Evolutionary conservation across 2,113 vertebrate species (phyloP).

Genomic region (Zosterops lateralis): DNA sequence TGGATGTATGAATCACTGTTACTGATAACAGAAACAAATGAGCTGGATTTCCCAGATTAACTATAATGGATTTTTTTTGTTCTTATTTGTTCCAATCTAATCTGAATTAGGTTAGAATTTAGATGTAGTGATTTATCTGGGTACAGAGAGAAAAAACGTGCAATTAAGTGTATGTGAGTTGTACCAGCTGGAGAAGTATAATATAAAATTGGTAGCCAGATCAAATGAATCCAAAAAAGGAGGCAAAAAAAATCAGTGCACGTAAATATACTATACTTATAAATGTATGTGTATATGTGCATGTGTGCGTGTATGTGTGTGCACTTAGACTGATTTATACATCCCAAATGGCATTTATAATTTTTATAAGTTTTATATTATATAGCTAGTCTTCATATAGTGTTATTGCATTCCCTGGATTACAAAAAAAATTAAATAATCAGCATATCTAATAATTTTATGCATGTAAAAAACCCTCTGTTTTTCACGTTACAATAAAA

Average conservation of each 20-base stretch:
- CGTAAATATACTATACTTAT: background rate
- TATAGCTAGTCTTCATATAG: background rate
- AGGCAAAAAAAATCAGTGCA: rapidly evolving
- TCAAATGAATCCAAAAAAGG: background rate
- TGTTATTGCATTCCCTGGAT: background rate
- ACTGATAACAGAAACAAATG: background rate
- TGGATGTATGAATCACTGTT: background rate
- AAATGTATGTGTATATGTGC: rapidly evolving
- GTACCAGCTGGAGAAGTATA: background rate
- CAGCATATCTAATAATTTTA: background rate
- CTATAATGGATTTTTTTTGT: background rate
- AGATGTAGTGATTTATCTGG: background rate
- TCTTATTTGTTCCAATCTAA: background rate
- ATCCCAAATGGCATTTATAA: background rate
- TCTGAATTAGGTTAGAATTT: background rate
- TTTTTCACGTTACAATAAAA: background rate
- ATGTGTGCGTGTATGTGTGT: too few species aligned
- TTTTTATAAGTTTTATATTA: background rate
- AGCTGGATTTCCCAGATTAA: background rate
- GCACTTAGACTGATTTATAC: background rate
- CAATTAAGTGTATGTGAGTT: background rate
- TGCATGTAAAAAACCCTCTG: background rate
- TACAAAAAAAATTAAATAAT: background rate
- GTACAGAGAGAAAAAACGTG: background rate
- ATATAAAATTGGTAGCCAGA: background rate